A percentile compares a stretch with the other conserved stretches of the same genome.
Evolutionary conservation across 2,888 invertebrate genomes (phyloP).

Genomic region (Hirtodrosophila confusa): DNA sequence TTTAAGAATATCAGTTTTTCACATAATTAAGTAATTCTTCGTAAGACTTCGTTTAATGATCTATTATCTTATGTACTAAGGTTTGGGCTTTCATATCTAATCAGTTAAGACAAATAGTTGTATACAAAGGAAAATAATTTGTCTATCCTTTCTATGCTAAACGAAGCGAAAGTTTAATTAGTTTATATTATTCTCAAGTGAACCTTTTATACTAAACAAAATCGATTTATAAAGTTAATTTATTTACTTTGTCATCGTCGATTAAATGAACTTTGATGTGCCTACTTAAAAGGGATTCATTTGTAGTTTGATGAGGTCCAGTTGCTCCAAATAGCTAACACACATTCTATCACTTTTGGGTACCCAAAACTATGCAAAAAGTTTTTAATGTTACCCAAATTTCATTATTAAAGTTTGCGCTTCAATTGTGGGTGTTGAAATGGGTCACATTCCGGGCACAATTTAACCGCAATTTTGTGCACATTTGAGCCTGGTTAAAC

Average conservation of each 20-base stretch:
- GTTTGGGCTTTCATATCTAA: too few species aligned
- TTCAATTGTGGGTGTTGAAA: slow-evolving; percentile 31
- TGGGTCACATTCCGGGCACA: slow-evolving; percentile 35
- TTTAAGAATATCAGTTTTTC: too few species aligned
- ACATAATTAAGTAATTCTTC: too few species aligned
- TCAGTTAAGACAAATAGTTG: too few species aligned
- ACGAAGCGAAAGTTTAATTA: too few species aligned
- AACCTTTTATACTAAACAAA: neutral
- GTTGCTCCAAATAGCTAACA: slow-evolving; percentile 8
- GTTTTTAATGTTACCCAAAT: slow-evolving; percentile 49
- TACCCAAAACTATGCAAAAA: slow-evolving; percentile 37
- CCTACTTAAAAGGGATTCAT: slow-evolving; percentile 28
- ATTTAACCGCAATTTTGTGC: slow-evolving; percentile 60
- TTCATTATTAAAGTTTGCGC: slow-evolving; percentile 47
- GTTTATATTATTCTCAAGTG: too few species aligned
- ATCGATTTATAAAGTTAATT: slow-evolving; percentile 35
- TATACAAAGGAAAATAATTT: too few species aligned
- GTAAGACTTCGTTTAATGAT: too few species aligned
- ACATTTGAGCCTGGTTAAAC: slow-evolving; percentile 71
- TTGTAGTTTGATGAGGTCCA: slow-evolving; percentile 8
- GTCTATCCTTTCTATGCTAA: too few species aligned
- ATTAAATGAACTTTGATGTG: slow-evolving; percentile 31
- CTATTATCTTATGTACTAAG: too few species aligned
- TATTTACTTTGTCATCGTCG: slow-evolving; percentile 13
- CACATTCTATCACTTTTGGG: slow-evolving; percentile 4